Conservation (phyloP, 2,888 invertebrate species). For the Lagria hirta region DNA sequence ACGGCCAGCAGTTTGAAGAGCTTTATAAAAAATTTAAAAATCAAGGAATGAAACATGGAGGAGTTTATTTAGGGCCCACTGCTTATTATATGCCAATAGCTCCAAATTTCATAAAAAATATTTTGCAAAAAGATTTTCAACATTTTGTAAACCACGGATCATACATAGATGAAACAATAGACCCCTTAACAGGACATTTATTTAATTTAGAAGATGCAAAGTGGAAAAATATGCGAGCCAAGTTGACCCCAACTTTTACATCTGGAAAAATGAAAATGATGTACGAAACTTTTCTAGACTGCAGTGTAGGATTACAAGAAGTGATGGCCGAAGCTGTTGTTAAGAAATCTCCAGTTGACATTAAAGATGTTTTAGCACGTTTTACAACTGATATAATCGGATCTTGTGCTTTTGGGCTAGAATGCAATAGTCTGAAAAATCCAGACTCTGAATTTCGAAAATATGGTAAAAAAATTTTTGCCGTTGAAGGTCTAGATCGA, state of each 20-base stretch:
- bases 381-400: constrained; percentile 59
- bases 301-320: constrained; percentile 6
- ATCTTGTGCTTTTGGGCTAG: constrained; percentile 59
- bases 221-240: constrained; percentile 45
- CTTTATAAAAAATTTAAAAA: constrained; percentile 7
- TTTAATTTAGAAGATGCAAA: constrained; percentile 51
- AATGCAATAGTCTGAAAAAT: constrained; percentile 58
- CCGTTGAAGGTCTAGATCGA: neutral
- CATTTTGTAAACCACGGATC: constrained; percentile 38
- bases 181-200: constrained; percentile 52
- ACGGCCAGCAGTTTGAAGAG: constrained; percentile 11
- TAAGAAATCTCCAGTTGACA: constrained; percentile 38
- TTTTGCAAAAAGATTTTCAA: constrained; percentile 61
- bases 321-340: constrained; percentile 3
- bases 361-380: constrained; percentile 53
- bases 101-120: constrained; percentile 45
- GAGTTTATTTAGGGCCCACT: constrained; percentile 50
- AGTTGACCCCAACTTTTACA: constrained; percentile 63
- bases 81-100: constrained; percentile 41
- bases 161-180: constrained; percentile 33
- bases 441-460: constrained; percentile 54
- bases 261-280: constrained; percentile 65
- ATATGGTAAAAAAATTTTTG: constrained; percentile 10
- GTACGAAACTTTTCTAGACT: constrained; percentile 60
- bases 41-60: constrained; percentile 28